Conservation (phyloP, 2,888 invertebrate genomes). For the Agrochola macilenta region DNA sequence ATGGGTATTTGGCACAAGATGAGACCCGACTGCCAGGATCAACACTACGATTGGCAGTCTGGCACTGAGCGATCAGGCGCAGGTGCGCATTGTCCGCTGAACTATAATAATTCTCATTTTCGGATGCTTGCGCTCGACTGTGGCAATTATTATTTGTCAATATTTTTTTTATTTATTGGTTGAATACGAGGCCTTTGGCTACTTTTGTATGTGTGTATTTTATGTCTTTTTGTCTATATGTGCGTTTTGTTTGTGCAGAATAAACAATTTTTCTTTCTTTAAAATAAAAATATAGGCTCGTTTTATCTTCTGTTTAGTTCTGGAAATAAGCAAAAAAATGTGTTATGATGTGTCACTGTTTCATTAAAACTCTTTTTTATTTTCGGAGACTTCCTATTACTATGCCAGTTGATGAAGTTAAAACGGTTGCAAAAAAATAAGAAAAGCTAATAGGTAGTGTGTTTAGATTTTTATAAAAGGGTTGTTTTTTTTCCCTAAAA, state of each 20-base stretch:
- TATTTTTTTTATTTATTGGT: too few species aligned
- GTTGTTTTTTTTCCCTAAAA: neutral
- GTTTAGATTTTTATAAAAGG: neutral
- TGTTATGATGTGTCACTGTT: slow-evolving; percentile 1
- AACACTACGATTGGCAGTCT: slow-evolving; percentile 56
- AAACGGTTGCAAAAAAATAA: neutral
- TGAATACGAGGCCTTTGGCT: too few species aligned
- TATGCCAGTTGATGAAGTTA: neutral
- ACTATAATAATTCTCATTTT: slow-evolving; percentile 43
- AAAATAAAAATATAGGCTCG: neutral
- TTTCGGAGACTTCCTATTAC: neutral
- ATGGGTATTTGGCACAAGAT: slow-evolving; percentile 67
- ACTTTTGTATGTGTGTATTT: too few species aligned
- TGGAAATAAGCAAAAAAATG: neutral
- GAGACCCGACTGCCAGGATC: slow-evolving; percentile 64
- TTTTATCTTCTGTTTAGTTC: neutral
- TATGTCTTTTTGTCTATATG: too few species aligned
- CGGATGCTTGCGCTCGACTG: slow-evolving; percentile 31
- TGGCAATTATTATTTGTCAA: slow-evolving; percentile 27
- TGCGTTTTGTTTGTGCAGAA: too few species aligned
- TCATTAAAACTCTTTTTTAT: neutral
- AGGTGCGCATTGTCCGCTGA: slow-evolving; percentile 52
- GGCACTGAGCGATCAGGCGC: slow-evolving; percentile 60
- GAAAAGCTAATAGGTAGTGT: too few species aligned
- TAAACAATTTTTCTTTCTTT: too few species aligned